phyloP scores from a whole-genome alignment of 2,888 invertebrate genomes.

The Chrysina gloriosa region DNA sequence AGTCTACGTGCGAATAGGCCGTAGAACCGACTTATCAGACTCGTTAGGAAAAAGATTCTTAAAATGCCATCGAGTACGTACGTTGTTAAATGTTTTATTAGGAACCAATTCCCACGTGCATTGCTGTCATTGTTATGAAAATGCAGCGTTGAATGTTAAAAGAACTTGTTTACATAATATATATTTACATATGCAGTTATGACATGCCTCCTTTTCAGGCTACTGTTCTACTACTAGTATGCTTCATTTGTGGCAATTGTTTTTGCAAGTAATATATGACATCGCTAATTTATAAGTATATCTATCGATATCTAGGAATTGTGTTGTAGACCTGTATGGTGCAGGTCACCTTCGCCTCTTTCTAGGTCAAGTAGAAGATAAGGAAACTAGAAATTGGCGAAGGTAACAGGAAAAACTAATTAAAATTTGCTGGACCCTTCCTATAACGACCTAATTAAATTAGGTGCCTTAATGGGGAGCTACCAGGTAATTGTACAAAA shows the following conservation, averaged over 20 bases:
- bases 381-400: too few species aligned
- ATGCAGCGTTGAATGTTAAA: slow-evolving; percentile 16
- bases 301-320: too few species aligned
- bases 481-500: too few species aligned
- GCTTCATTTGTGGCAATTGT: background rate
- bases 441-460: too few species aligned
- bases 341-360: too few species aligned
- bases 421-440: too few species aligned
- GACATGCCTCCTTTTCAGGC: slow-evolving; percentile 12
- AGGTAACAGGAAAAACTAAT: too few species aligned
- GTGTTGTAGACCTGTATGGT: too few species aligned
- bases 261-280: background rate
- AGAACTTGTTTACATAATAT: slow-evolving; percentile 27
- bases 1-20: slow-evolving; percentile 31
- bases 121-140: slow-evolving; percentile 31
- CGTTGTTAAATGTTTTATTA: slow-evolving; percentile 15
- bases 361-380: too few species aligned
- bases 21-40: slow-evolving; percentile 13
- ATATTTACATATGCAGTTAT: slow-evolving; percentile 8
- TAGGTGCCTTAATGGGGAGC: too few species aligned
- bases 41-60: slow-evolving; percentile 14
- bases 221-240: background rate
- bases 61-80: slow-evolving; percentile 19
- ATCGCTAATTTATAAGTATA: background rate
- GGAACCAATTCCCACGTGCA: slow-evolving; percentile 25